Base-by-base conservation (phyloP, 2,113 vertebrate genomes). In the Poeciliopsis prolifica region DNA sequence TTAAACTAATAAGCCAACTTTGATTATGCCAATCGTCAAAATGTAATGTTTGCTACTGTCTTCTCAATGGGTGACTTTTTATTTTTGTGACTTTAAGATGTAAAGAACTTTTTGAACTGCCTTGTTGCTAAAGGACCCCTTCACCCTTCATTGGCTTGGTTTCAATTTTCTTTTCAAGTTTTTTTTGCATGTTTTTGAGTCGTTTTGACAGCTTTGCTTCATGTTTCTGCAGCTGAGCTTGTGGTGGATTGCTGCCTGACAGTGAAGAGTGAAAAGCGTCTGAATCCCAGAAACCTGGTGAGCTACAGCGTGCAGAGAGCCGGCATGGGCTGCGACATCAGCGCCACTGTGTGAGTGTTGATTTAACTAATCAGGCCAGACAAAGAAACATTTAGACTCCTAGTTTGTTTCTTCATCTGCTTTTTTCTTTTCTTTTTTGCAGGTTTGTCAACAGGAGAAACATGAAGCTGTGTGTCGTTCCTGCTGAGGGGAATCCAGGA, bases 281-380 rank as follows among this genome's bases (percentile, higher is more conserved):
- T 91, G 9, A 85, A 67, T 22, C 26, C 4, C 3, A 58, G 31
- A 0, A 4, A 61, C 35, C 0, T 90, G 0, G 3, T 3, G 0
- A 14, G 31, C 75, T 88, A 89, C 83, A 37, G 0, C 2, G 3
- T 86, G 0, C 91, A 90, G 78, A 82, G 85, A 0, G 83, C 72
- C 1, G 90, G 89, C 0, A 40, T 74, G 0, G 90, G 90, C n/a
- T 92, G 91, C 0, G 33, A 76, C 0, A 80, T 85, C 35, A 69
- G 61, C 0, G 91, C 91, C 0, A 87, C 89, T 28, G 68, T 68
- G 91, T 92, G 26, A 88, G 90, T 76, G 28, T 12, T 24, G 12
- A 9, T 4, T 9, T 2, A 0, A 2, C 30, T 13, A 11, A 54
- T 37, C 44, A 33, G 8, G 7, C 13, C 17, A 12, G 4, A 8